Conservation (phyloP, 2,797 vertebrate species). For the Esox lucius region DNA sequence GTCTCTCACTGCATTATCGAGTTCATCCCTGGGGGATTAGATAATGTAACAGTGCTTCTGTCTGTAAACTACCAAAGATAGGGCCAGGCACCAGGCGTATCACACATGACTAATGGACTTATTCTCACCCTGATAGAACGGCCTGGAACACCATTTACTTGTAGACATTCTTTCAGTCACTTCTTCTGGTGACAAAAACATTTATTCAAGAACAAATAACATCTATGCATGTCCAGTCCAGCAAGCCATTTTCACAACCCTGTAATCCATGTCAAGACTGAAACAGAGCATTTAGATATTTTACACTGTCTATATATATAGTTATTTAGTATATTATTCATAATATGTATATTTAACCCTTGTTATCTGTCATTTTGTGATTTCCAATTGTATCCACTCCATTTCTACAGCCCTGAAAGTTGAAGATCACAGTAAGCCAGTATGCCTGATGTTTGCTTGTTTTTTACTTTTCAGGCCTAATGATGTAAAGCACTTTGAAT, state of each 20-base stretch:
- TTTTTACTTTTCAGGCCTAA: too few species aligned
- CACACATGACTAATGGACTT: slow-evolving; percentile 73
- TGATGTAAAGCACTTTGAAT: too few species aligned
- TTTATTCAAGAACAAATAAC: slow-evolving; percentile 55
- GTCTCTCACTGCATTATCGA: slow-evolving; percentile 42
- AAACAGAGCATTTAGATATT: slow-evolving; percentile 39
- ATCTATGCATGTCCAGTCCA: slow-evolving; percentile 58
- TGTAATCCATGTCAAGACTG: slow-evolving; percentile 29
- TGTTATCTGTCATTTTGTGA: too few species aligned
- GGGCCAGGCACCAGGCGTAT: slow-evolving; percentile 62
- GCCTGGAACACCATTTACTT: slow-evolving; percentile 45
- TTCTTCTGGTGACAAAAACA: slow-evolving; percentile 51
- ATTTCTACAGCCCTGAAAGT: too few species aligned
- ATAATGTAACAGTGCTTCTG: slow-evolving; percentile 52
- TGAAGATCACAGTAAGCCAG: too few species aligned
- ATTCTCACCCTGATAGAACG: slow-evolving; percentile 66
- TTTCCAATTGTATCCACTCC: too few species aligned
- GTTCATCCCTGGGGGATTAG: slow-evolving; percentile 55
- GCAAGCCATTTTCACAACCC: slow-evolving; percentile 56
- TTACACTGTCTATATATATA: neutral
- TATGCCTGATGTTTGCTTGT: too few species aligned
- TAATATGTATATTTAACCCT: too few species aligned
- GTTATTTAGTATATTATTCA: too few species aligned
- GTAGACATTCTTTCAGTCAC: slow-evolving; percentile 63
- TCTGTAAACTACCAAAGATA: slow-evolving; percentile 37